phyloP scores from a whole-genome alignment of 2,113 vertebrate genomes.

The Ginglymostoma cirratum region DNA sequence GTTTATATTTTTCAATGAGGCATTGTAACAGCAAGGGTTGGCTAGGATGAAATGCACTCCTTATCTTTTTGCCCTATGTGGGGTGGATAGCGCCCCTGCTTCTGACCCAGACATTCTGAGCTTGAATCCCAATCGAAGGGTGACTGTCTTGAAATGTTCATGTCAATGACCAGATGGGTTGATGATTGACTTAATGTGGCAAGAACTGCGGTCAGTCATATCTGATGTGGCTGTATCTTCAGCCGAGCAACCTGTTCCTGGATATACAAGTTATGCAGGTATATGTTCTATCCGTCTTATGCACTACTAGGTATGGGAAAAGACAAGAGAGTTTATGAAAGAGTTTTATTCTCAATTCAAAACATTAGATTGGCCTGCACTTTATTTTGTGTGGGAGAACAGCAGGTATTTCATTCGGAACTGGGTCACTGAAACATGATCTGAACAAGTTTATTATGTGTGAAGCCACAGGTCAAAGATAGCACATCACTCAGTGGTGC shows the following conservation, averaged over 20 bases:
- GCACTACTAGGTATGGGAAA: too few species aligned
- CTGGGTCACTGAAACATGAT: not conserved
- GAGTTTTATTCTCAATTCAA: not conserved
- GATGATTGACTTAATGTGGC: too few species aligned
- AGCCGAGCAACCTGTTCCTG: too few species aligned
- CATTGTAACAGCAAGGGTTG: not conserved
- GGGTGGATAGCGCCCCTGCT: too few species aligned
- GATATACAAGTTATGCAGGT: too few species aligned
- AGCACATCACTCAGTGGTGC: not conserved
- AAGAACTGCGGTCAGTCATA: too few species aligned
- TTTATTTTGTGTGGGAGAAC: not conserved
- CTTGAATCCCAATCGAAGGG: too few species aligned
- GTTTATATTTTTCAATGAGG: not conserved
- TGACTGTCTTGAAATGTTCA: too few species aligned
- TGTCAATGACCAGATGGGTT: too few species aligned
- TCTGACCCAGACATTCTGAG: too few species aligned
- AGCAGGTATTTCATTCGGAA: not conserved
- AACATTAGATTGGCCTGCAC: not conserved
- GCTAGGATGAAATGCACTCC: not conserved
- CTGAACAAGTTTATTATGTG: not conserved
- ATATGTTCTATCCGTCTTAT: too few species aligned
- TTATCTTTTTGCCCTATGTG: not conserved
- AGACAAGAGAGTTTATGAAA: not conserved
- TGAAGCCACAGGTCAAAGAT: not conserved
- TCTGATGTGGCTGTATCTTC: too few species aligned